Evolutionary conservation across 2,797 vertebrate genomes (phyloP).

Genomic region (Falco columbarius): DNA sequence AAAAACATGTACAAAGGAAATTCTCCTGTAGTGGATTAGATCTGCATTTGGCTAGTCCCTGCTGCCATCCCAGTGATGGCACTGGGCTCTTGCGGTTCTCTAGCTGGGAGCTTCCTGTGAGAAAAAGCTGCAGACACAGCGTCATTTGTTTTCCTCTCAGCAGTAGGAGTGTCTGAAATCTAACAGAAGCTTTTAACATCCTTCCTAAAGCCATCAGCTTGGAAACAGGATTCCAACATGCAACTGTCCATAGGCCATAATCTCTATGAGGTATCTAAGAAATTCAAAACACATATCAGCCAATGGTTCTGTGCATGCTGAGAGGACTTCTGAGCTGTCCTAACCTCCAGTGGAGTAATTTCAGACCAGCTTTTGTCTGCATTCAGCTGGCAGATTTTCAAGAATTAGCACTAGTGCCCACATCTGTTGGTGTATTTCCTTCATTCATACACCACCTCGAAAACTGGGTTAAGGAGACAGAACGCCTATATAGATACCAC

Average conservation of each 20-base stretch:
- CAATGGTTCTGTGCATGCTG: neutral
- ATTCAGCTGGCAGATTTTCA: neutral
- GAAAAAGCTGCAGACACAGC: neutral
- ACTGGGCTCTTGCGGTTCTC: neutral
- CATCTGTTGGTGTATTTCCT: neutral
- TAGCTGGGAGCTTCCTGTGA: neutral
- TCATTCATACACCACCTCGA: neutral
- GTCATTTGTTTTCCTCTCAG: neutral
- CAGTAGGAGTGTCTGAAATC: neutral
- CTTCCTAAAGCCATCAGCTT: neutral
- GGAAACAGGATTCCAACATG: neutral
- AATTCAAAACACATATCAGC: neutral
- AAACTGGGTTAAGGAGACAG: neutral
- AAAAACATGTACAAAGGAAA: neutral
- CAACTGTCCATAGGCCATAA: fast-evolving
- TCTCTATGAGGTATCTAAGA: neutral
- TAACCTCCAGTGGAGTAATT: neutral
- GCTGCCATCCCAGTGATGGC: neutral
- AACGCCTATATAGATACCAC: neutral
- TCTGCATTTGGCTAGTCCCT: neutral
- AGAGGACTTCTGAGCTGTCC: neutral
- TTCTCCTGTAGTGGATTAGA: neutral
- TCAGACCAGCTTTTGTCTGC: neutral
- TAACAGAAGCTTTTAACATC: neutral
- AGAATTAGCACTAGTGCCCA: neutral